Evolutionary conservation across 2,888 invertebrate species (phyloP), one percentile per base, ranked within the genome.

Genomic region (Patella depressa): DNA sequence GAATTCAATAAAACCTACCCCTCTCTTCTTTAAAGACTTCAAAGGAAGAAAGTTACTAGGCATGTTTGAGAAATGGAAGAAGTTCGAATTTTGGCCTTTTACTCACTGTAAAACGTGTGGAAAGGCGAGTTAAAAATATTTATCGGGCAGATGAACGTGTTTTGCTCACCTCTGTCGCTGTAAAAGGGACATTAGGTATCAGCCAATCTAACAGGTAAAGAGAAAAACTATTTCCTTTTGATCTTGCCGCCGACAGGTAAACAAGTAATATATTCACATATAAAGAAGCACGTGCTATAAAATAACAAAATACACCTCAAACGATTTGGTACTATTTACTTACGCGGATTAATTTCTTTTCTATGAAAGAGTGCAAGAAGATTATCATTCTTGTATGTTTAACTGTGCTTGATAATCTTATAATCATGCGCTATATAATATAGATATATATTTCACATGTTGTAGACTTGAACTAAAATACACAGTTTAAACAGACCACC

Each of bases 341-440:
- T 65, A 65, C 65, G 65, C 65, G 65, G 65, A 65, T 65, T 65
- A 65, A 65, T 65, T 65, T 65, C 65, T 65, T 65, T 65, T 65
- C 19, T 24, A 65, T 24, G 65, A 65, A 14, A 65, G 65, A 65
- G 65, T 65, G 65, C 65, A 65, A 65, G 19, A 14, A 19, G 65
- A 65, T 65, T 65, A 65, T 65, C 65, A 65, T 65, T 65, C 65
- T 14, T 9, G 65, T 24, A 24, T 19, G 65, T 65, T 24, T 65
- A 24, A 24, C 11, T 19, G 17, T 65, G 65, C 12, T 24, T 65
- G 24, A 24, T 19, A 65, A 65, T 65, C 65, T 14, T 65, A 24
- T 65, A 65, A 65, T 65, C 65, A 24, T 65, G 24, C 19, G 65
- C 24, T 19, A 24, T 24, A 24, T 24, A 65, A 65, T 65, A 65